phyloP scores from a whole-genome alignment of 1,140 invertebrate species.

The Phymorhynchus buccinoides region DNA sequence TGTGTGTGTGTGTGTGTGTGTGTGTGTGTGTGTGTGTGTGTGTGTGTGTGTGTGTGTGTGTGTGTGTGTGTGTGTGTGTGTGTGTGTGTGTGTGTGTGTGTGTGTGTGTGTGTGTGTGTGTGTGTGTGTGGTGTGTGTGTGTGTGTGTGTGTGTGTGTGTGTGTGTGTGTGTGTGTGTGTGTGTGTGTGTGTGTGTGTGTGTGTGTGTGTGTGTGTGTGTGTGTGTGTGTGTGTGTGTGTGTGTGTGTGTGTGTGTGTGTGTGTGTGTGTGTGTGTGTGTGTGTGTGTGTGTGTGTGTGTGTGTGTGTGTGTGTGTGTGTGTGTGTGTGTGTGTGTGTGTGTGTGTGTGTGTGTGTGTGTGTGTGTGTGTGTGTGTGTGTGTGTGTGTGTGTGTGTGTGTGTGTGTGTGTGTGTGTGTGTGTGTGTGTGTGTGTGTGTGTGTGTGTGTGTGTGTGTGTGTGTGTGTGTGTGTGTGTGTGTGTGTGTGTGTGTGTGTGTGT shows the following conservation, averaged over 20 bases:
- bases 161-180: too few relatives aligned
- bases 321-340: too few relatives aligned
- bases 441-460: neutral
- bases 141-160: too few relatives aligned
- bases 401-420: slow-evolving; percentile 34
- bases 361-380: slow-evolving; percentile 34
- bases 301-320: too few relatives aligned
- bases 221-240: too few relatives aligned
- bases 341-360: slow-evolving; percentile 20
- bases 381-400: slow-evolving; percentile 26
- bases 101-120: neutral
- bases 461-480: neutral
- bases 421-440: slow-evolving; percentile 1
- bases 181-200: too few relatives aligned
- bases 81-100: slow-evolving; percentile 31
- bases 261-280: too few relatives aligned
- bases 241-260: too few relatives aligned
- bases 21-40: slow-evolving; percentile 26
- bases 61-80: slow-evolving; percentile 27
- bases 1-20: slow-evolving; percentile 23
- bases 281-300: too few relatives aligned
- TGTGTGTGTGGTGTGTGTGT: neutral
- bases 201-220: too few relatives aligned
- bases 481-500: too few relatives aligned
- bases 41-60: slow-evolving; percentile 33